Percentiles rank a stretch among this genome's conserved stretches.
Conservation (phyloP, 2,113 vertebrate genomes). For the Hippocampus barbouri region DNA sequence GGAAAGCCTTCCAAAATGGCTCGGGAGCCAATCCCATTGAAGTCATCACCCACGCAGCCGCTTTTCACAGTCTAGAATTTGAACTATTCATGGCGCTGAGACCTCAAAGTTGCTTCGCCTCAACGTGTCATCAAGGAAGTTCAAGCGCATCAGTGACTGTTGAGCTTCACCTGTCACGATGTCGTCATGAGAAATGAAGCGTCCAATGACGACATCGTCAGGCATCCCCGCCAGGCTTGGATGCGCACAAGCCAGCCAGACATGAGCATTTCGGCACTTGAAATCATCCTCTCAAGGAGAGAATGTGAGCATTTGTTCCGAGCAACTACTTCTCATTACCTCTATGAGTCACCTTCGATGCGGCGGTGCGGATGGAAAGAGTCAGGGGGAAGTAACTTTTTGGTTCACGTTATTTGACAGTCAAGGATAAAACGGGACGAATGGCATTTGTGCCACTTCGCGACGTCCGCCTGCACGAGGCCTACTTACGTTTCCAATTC, state of each 20-base stretch:
- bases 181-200: constrained; percentile 28
- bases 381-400: constrained; percentile 17
- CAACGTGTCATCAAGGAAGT: background rate
- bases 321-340: constrained; percentile 60
- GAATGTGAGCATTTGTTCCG: constrained; percentile 52
- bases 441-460: background rate
- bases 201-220: constrained; percentile 19
- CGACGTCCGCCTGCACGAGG: background rate
- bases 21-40: too few relatives aligned
- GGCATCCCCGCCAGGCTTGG: constrained; percentile 13
- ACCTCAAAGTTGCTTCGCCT: background rate
- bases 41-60: too few relatives aligned
- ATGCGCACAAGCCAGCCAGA: constrained; percentile 45
- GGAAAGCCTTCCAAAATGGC: too few relatives aligned
- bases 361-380: constrained; percentile 39
- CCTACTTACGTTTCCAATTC: background rate
- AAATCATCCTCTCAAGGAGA: constrained; percentile 40
- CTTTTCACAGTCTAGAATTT: too few relatives aligned
- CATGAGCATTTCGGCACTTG: constrained; percentile 39
- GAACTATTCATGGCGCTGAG: background rate
- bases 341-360: constrained; percentile 61
- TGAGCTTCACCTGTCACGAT: constrained; percentile 5
- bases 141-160: background rate
- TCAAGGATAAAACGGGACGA: constrained; percentile 8
- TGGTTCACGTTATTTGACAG: constrained; percentile 6